Conservation (phyloP, 2,888 invertebrate species). For the Apodemia zela region DNA sequence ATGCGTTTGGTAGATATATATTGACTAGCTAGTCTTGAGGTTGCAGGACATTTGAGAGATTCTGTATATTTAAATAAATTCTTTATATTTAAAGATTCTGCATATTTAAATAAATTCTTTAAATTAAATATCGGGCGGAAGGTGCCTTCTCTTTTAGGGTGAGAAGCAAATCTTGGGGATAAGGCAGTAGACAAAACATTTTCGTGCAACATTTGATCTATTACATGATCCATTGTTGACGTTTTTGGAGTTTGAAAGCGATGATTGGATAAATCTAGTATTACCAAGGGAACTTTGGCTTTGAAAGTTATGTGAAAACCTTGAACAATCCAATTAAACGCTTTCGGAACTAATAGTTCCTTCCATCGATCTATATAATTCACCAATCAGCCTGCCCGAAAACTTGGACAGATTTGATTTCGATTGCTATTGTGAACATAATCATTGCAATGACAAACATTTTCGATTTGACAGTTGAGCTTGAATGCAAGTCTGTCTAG, state of each 20-base stretch:
- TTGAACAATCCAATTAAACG: not conserved
- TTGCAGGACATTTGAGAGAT: constrained; percentile 25
- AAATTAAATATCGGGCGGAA: constrained; percentile 27
- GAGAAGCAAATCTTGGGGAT: constrained; percentile 25
- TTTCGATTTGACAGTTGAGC: not conserved
- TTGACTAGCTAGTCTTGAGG: constrained; percentile 29
- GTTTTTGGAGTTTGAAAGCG: constrained; percentile 20
- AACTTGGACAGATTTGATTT: not conserved
- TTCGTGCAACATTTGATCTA: constrained; percentile 19
- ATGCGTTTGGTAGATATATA: constrained; percentile 28
- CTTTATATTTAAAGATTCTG: no score
- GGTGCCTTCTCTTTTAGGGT: constrained; percentile 21
- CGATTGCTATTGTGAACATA: not conserved
- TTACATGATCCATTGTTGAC: constrained; percentile 19
- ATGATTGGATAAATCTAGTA: not conserved
- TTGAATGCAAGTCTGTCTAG: not conserved
- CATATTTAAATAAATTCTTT: constrained; percentile 24
- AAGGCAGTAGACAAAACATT: constrained; percentile 17
- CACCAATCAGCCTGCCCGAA: not conserved
- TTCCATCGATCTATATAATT: not conserved
- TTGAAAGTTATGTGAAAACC: not conserved
- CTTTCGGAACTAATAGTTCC: not conserved
- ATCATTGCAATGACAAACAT: not conserved
- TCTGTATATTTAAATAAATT: no score
- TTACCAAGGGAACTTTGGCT: not conserved